Evolutionary conservation across 2,113 vertebrate genomes (phyloP).

Genomic region (Leucosticte australis): DNA sequence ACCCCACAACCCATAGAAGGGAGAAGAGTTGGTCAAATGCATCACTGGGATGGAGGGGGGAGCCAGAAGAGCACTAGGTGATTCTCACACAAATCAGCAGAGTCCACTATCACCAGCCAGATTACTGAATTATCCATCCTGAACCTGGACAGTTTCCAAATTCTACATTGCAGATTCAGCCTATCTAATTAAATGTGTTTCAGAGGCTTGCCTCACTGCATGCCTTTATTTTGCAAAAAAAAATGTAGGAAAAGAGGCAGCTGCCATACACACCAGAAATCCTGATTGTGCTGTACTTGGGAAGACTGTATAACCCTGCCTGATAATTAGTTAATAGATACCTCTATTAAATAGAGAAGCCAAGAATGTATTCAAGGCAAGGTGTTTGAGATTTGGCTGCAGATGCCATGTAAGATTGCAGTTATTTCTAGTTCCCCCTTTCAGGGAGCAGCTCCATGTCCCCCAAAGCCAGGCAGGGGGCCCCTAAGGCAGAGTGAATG

Average conservation of each 20-base stretch:
- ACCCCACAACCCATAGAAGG: not conserved
- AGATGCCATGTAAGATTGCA: not conserved
- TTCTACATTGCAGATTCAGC: conserved; percentile 17
- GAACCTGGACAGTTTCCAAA: not conserved
- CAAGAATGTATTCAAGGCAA: not conserved
- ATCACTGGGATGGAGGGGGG: not conserved
- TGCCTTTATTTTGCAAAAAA: conserved; percentile 20
- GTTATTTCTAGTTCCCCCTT: not conserved
- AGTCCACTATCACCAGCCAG: not conserved
- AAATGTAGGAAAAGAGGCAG: not conserved
- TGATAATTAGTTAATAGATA: not conserved
- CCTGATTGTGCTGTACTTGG: not conserved
- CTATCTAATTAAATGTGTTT: conserved; percentile 37
- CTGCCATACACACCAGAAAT: not conserved
- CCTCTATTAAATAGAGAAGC: not conserved
- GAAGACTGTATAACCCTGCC: not conserved
- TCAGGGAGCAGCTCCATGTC: not conserved
- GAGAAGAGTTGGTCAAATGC: not conserved
- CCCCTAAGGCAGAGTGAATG: not conserved
- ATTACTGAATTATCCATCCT: not conserved
- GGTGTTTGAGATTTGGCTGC: not conserved
- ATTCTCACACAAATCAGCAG: not conserved
- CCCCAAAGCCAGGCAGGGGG: not conserved
- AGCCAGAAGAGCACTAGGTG: not conserved
- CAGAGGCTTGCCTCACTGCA: not conserved